Conservation (phyloP, 2,797 vertebrate genomes). For the Pyrrhura leucotis region DNA sequence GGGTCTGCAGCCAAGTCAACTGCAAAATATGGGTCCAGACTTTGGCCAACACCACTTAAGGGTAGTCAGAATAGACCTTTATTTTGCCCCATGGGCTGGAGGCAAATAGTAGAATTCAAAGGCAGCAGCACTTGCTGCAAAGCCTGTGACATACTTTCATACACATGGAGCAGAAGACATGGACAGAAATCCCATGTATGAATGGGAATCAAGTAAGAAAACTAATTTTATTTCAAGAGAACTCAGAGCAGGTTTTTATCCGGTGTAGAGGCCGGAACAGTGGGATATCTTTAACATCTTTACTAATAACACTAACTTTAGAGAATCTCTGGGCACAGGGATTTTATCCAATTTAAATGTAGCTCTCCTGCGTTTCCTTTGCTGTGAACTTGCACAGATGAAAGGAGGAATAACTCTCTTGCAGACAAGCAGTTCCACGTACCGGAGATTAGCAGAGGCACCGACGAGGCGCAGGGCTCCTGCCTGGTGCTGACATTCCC, state of each 20-base stretch:
- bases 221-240: not conserved
- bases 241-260: not conserved
- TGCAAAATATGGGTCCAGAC: not conserved
- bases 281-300: not conserved
- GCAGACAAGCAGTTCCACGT: not conserved
- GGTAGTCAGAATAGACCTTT: not conserved
- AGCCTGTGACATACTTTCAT: not conserved
- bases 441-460: not conserved
- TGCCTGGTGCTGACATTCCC: not conserved
- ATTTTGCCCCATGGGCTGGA: not conserved
- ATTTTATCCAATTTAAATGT: conserved; percentile 47
- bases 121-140: not conserved
- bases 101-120: not conserved
- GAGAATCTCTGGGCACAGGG: not conserved
- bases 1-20: not conserved
- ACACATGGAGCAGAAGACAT: not conserved
- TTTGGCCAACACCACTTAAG: not conserved
- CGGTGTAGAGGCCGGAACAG: not conserved
- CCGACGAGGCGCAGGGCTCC: not conserved
- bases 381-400: not conserved
- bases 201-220: not conserved
- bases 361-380: conserved; percentile 21
- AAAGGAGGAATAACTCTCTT: conserved; percentile 26
- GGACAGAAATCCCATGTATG: not conserved
- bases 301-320: conserved; percentile 21